These are phyloP conservation scores for Rapana venosa DNA, from an alignment of 2,888 invertebrate species.

Conservation along the genomic window DNA sequence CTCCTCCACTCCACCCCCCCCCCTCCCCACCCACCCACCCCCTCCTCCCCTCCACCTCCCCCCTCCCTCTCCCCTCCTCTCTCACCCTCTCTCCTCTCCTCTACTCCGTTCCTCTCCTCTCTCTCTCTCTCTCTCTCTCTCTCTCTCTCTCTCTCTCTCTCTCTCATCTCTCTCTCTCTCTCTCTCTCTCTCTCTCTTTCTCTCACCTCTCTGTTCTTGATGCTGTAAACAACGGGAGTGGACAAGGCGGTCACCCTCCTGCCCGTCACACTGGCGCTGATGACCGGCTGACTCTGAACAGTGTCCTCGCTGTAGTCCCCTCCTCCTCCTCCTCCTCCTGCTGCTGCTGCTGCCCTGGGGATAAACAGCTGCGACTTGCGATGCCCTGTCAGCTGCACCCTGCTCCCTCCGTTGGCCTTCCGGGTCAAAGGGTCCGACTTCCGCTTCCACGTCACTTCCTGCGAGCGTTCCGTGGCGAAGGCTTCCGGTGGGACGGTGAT, in stretches of 20 bases:
- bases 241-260: constrained; percentile 58
- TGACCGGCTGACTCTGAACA: constrained; percentile 57
- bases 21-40: too few relatives aligned
- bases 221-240: constrained; percentile 60
- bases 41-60: too few relatives aligned
- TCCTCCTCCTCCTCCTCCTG: too few relatives aligned
- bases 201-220: constrained; percentile 64
- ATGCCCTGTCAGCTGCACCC: constrained; percentile 63
- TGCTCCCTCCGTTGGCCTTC: constrained; percentile 2
- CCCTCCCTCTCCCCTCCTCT: too few relatives aligned
- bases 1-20: too few relatives aligned
- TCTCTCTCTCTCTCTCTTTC: too few relatives aligned
- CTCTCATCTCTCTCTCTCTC: too few relatives aligned
- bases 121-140: constrained; percentile 54
- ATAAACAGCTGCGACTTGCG: constrained; percentile 66
- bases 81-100: too few relatives aligned
- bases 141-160: too few relatives aligned
- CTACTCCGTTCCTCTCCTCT: too few relatives aligned
- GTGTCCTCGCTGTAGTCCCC: constrained; percentile 53
- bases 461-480: constrained; percentile 44
- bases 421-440: neutral
- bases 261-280: constrained; percentile 65
- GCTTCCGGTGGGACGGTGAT: constrained; percentile 60
- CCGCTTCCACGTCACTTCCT: constrained; percentile 38
- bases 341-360: constrained; percentile 54